Evolutionary conservation across 2,797 vertebrate genomes (phyloP), one percentile per base, ranked within the genome.

Genomic region (Chaetodon trifasciatus): DNA sequence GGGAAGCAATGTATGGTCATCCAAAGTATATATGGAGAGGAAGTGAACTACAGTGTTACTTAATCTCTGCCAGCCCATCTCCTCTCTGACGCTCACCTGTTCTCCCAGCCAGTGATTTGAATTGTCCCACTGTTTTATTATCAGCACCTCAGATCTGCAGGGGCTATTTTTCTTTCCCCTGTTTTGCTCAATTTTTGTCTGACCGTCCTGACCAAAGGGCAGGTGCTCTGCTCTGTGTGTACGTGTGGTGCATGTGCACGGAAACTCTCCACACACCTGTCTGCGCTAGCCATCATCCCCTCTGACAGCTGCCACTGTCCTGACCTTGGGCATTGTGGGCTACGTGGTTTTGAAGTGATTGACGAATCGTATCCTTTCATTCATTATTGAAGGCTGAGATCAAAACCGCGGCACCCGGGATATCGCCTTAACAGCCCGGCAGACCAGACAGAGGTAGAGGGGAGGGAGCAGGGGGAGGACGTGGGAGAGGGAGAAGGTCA

Each of bases 361-460:
- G 94, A 93, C 89, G 85, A 92, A 93, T 91, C 61, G 72, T 88
- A 90, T 92, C 91, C 92, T 92, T 93, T 94, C 91, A 94, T 94
- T 93, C 91, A 94, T 94, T 94, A 94, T 94, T 93, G 86, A 95
- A 93, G 89, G 88, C 15, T 9, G 82, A 88, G 91, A 91, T 94
- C 89, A 92, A 91, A 93, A 87, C 84, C 50, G 39, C 35, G 23
- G 82, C 85, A 74, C 76, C 85, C 3, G 15, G 82, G 86, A 86
- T 89, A 90, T 91, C 88, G 83, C 62, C 8, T 61, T 87, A 88
- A 91, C 88, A 87, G 77, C 71, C 70, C 6, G 23, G 69, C 79
- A 76, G 81, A 86, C 84, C 76, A 89, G 93, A 90, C 85, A 73
- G 83, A 57, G 81, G 66, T 70, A 81, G 71, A 76, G 70, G 74